These are phyloP conservation scores for Polypterus bichir DNA, from an alignment of 2,113 vertebrate genomes.

Conservation along the genomic window DNA sequence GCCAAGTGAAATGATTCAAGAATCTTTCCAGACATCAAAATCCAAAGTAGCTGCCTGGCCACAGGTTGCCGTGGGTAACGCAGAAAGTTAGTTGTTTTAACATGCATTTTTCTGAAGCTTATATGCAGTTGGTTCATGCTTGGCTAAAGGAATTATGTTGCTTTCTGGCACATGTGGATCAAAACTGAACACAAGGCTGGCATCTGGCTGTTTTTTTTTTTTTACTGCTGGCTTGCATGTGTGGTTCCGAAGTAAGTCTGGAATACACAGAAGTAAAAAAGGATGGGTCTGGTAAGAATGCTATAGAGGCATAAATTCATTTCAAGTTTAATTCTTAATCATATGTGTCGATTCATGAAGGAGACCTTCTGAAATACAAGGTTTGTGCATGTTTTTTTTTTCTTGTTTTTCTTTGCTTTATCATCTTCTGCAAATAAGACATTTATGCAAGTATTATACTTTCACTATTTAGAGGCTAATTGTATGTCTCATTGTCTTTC, in stretches of 20 bases:
- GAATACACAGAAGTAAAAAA: neutral
- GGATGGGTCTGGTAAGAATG: neutral
- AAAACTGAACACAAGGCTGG: neutral
- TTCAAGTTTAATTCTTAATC: too few species aligned
- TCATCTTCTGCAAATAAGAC: neutral
- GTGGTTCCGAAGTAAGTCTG: neutral
- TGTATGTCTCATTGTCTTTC: too few species aligned
- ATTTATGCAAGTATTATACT: neutral
- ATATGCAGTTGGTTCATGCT: neutral
- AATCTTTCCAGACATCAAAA: slow-evolving; percentile 51
- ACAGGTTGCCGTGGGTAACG: slow-evolving; percentile 41
- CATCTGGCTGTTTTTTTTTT: neutral
- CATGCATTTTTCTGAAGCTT: neutral
- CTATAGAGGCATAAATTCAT: neutral
- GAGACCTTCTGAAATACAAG: neutral
- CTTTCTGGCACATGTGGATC: neutral
- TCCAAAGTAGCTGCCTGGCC: slow-evolving; percentile 47
- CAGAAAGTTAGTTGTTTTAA: slow-evolving; percentile 18
- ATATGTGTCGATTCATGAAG: too few species aligned
- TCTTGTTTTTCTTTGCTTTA: neutral
- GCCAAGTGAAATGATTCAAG: slow-evolving; percentile 47
- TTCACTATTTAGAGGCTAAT: too few species aligned
- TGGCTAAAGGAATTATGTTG: slow-evolving; percentile 1
- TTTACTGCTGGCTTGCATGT: slow-evolving; percentile 4
- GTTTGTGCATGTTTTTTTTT: slow-evolving; percentile 5